Base-by-base conservation (phyloP, 2,113 vertebrate species). In the Burhinus bistriatus region DNA sequence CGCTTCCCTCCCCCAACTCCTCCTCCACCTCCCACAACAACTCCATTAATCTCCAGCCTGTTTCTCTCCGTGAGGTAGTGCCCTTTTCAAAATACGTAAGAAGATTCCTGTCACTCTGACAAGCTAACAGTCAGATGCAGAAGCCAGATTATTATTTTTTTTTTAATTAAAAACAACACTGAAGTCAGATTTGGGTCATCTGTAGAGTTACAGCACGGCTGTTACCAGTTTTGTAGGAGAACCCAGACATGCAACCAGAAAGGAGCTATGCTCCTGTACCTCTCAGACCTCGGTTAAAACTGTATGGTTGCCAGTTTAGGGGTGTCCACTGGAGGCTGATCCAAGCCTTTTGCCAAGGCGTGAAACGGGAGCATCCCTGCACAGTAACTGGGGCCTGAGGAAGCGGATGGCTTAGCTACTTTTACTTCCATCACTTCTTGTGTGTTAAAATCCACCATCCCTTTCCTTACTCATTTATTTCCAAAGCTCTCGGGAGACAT, bases 381-480 rank as follows among this genome's bases (percentile, higher is more conserved):
- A 40, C 20, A 18, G 49, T 27, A 83, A 40, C 27, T 20, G 54
- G 15, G 6, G 42, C 42, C 38, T 34, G 12, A 65, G 23, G 30
- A 65, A 85, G 79, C 9, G 3, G 58, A 72, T 81, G 51, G 84
- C 45, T 93, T 78, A 87, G 72, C 78, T 66, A 65, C 70, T 78
- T 87, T 44, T 87, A 71, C 36, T 76, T 87, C 77, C 54, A 89
- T 65, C 32, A 36, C 32, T 70, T 79, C 54, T 87, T 4, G 1
- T 29, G 4, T 66, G 36, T 58, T 94, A 80, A 77, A 91, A 83
- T 57, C 36, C 64, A 90, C n/a, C n/a, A 94, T 45, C 30, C 27
- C 55, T 91, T 92, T 89, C 72, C 57, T 49, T 79, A 62, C 30
- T 92, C 38, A 42, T 91, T 93, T 93, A 81, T 68, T 95, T 94